Base-by-base conservation (phyloP, 1,140 invertebrate species). In the Drosophila carrolli region DNA sequence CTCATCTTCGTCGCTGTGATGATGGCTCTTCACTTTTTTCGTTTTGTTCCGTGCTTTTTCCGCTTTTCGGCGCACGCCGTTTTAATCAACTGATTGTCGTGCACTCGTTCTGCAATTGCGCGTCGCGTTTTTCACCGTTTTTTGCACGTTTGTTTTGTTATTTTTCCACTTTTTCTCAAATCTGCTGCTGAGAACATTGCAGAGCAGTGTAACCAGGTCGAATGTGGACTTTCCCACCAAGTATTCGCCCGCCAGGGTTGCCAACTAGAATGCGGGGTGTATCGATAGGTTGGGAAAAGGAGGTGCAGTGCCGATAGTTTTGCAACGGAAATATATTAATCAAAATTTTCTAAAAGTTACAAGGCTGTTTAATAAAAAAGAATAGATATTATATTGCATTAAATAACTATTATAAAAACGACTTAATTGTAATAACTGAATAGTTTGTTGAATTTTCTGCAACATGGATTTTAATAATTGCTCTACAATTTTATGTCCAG, bases 121-220 rank as follows among this genome's bases (percentile, higher is more conserved):
- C 76, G 47, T 73, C 76, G 62, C 65, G 51, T 79, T 89, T 86
- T 89, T 80, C 71, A 70, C 51, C 61, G 67, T 83, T 89, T 88
- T 82, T 83, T 62, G 79, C 83, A 83, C 73, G 47, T 86, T 86
- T 88, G 83, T 88, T 88, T 88, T 88, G 83, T 89, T 88, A 77
- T 88, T 86, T 86, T 62, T 77, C 68, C 63, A 89, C 71, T 83
- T 88, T 85, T 82, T 82, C 77, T 76, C 72, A 66, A 59, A 58
- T 53, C 48, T 53, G 48, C 37, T 61, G 54, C 38, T 13, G 43
- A 44, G 43, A 44, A 44, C 43, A 54, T 14, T 54, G 51, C 51
- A 40, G 19, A 4, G 51, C 51, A 54, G 51, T 40, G 51, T 54
- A 37, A n/a, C 51, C 51, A 40, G 51, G 14, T 40, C 38, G 11